Conservation (phyloP, 2,888 invertebrate genomes). For the Stramonita haemastoma region DNA sequence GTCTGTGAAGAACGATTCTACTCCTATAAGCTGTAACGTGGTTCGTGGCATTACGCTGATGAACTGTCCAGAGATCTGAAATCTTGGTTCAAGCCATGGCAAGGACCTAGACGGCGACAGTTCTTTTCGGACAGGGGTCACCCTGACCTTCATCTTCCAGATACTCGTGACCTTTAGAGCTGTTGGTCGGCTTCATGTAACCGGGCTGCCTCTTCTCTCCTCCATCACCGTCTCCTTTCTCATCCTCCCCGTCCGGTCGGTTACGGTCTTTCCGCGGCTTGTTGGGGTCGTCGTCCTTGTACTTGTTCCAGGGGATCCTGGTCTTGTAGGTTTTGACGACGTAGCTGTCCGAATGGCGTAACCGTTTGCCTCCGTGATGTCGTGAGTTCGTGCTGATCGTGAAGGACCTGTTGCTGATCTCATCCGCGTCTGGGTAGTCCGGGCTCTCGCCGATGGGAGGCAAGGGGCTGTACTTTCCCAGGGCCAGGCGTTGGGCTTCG, state of each 20-base stretch:
- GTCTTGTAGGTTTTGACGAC: not conserved
- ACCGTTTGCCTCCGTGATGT: not conserved
- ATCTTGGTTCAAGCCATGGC: too few species aligned
- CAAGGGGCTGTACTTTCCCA: slow-evolving; percentile 42
- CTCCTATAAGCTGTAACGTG: too few species aligned
- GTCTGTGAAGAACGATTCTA: too few species aligned
- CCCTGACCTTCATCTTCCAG: not conserved
- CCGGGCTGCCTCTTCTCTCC: not conserved
- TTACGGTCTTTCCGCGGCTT: not conserved
- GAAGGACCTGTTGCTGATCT: not conserved
- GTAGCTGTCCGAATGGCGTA: not conserved
- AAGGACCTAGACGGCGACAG: not conserved
- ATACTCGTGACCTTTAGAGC: slow-evolving; percentile 23
- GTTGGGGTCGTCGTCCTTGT: slow-evolving; percentile 3
- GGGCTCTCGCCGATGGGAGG: slow-evolving; percentile 38
- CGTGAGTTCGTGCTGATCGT: not conserved
- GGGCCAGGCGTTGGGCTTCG: slow-evolving; percentile 48
- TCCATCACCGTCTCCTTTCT: not conserved
- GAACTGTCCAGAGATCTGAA: too few species aligned
- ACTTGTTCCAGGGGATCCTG: slow-evolving; percentile 35
- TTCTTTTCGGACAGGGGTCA: not conserved
- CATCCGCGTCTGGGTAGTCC: not conserved
- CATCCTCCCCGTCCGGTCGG: not conserved
- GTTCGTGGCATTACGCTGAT: too few species aligned
- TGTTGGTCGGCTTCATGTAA: slow-evolving; percentile 15